These are phyloP conservation scores for Gambusia yucatana DNA, from an alignment of 2,797 vertebrate genomes.

Conservation along the genomic window DNA sequence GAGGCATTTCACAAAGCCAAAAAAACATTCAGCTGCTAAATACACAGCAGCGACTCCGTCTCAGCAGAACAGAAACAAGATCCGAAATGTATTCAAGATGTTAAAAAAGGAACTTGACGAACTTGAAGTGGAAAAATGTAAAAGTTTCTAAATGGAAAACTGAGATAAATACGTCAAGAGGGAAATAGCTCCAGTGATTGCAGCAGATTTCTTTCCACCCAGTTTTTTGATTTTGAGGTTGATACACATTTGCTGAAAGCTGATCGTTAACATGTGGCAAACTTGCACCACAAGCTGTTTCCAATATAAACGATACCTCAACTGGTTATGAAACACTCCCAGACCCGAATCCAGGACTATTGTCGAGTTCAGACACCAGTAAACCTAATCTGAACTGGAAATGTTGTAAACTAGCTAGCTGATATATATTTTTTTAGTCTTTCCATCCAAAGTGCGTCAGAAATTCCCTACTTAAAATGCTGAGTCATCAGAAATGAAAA, in stretches of 20 bases:
- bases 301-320: slow-evolving; percentile 6
- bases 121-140: neutral
- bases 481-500: slow-evolving; percentile 5
- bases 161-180: neutral
- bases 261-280: slow-evolving; percentile 12
- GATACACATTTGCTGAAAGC: slow-evolving; percentile 14
- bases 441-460: neutral
- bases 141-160: neutral
- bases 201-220: neutral
- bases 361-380: neutral
- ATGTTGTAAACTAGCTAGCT: neutral
- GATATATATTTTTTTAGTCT: neutral
- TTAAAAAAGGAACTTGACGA: neutral
- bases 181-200: neutral
- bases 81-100: neutral
- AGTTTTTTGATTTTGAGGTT: neutral
- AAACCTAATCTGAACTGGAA: neutral
- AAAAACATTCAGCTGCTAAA: neutral
- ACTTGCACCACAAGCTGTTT: slow-evolving; percentile 7
- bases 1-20: neutral
- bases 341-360: neutral
- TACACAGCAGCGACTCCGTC: neutral
- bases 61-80: neutral
- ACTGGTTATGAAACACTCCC: slow-evolving; percentile 5
- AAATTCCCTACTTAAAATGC: neutral